These are phyloP conservation scores for Aphaenogaster floridana DNA, from an alignment of 1,140 invertebrate species.

Conservation along the genomic window DNA sequence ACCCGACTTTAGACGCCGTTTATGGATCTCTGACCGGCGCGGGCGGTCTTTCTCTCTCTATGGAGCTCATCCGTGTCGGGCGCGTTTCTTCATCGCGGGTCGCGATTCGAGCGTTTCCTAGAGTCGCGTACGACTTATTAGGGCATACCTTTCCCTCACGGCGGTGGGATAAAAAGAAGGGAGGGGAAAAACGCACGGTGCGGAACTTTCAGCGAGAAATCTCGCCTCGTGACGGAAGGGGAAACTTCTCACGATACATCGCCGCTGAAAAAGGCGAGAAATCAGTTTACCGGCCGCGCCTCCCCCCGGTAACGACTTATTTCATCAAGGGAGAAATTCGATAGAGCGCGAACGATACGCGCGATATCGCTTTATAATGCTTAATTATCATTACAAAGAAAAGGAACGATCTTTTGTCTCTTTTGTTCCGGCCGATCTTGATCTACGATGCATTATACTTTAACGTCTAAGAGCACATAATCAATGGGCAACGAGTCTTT, in stretches of 20 bases:
- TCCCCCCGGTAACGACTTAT: constrained; percentile 29
- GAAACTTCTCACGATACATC: constrained; percentile 47
- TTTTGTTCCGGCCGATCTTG: constrained; percentile 1
- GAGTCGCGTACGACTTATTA: constrained; percentile 50
- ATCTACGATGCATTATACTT: constrained; percentile 16
- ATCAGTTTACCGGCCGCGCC: constrained; percentile 49
- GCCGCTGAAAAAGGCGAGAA: constrained; percentile 54
- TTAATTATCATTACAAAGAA: constrained; percentile 39
- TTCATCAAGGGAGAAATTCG: constrained; percentile 34
- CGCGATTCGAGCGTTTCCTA: neutral
- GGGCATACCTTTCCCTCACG: constrained; percentile 38
- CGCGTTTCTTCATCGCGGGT: constrained; percentile 3
- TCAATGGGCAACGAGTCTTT: neutral
- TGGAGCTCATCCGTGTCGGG: neutral
- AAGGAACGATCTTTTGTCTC: neutral
- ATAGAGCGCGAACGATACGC: constrained; percentile 28
- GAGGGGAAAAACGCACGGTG: constrained; percentile 14
- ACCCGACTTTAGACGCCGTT: constrained; percentile 67
- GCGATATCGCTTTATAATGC: constrained; percentile 4
- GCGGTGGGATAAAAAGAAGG: neutral
- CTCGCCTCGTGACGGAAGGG: constrained; percentile 22
- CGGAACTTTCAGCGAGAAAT: constrained; percentile 59
- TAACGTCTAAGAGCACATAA: neutral
- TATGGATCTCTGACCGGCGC: constrained; percentile 58
- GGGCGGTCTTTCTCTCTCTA: neutral